Percentiles rank a stretch among this genome's conserved stretches.
Conservation (phyloP, 1,140 invertebrate genomes). For the Chelonus insularis region DNA sequence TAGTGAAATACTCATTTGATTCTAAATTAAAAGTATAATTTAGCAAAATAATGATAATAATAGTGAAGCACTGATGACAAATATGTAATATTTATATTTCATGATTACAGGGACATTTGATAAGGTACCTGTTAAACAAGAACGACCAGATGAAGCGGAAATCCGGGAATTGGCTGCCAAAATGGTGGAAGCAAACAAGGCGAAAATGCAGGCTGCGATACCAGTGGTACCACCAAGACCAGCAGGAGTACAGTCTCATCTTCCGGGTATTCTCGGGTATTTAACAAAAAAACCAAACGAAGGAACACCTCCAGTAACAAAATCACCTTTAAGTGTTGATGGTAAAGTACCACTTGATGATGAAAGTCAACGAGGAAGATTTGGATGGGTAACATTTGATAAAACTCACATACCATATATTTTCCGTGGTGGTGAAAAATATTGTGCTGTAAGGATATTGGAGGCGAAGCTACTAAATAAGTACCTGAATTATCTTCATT, state of each 20-base stretch:
- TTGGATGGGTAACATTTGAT: slow-evolving; percentile 87
- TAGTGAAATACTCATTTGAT: no score
- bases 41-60: no score
- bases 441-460: slow-evolving; percentile 88
- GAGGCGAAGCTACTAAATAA: slow-evolving; percentile 86
- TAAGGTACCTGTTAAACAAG: slow-evolving; percentile 71
- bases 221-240: slow-evolving; percentile 48
- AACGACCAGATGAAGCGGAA: slow-evolving; percentile 82
- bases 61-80: no score
- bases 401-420: slow-evolving; percentile 87
- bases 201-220: slow-evolving; percentile 65
- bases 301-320: slow-evolving; percentile 33
- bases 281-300: slow-evolving; percentile 48
- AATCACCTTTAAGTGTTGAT: slow-evolving; percentile 39
- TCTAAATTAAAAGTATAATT: no score
- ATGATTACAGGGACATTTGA: slow-evolving; percentile 39
- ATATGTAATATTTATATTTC: slow-evolving; percentile 11
- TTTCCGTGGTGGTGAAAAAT: slow-evolving; percentile 79
- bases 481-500: slow-evolving; percentile 79
- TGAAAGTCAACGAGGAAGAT: slow-evolving; percentile 80
- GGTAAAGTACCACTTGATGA: slow-evolving; percentile 67
- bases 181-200: slow-evolving; percentile 83
- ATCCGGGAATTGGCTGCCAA: slow-evolving; percentile 82
- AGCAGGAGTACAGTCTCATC: slow-evolving; percentile 38
- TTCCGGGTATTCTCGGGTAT: slow-evolving; percentile 66